Conservation (phyloP, 2,888 invertebrate species). For the Amitus sp. region DNA sequence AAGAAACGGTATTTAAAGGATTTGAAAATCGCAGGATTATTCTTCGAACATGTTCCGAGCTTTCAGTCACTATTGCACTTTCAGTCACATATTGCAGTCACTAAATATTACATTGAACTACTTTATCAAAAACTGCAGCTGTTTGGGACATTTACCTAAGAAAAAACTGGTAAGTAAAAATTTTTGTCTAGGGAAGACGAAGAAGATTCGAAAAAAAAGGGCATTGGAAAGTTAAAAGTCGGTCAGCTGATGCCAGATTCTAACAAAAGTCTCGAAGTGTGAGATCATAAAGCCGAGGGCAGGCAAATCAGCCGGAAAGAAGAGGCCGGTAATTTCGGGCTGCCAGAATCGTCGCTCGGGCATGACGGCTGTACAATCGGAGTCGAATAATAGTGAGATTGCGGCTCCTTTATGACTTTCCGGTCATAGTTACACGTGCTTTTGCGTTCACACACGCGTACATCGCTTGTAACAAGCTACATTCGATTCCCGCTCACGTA, state of each 20-base stretch:
- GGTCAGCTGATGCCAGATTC: background rate
- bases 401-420: slow-evolving; percentile 21
- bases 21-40: background rate
- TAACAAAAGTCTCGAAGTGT: background rate
- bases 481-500: slow-evolving; percentile 19
- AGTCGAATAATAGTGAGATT: slow-evolving; percentile 51
- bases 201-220: background rate
- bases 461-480: slow-evolving; percentile 8
- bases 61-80: too few relatives aligned
- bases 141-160: too few relatives aligned
- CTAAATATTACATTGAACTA: too few relatives aligned
- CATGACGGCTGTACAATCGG: slow-evolving; percentile 48
- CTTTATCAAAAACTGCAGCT: too few relatives aligned
- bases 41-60: too few relatives aligned
- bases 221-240: background rate
- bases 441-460: slow-evolving; percentile 3
- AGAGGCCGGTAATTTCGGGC: slow-evolving; percentile 11
- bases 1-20: background rate
- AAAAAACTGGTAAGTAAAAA: too few relatives aligned
- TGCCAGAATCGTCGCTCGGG: slow-evolving; percentile 53
- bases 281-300: background rate
- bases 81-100: too few relatives aligned
- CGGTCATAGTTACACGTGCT: slow-evolving; percentile 1
- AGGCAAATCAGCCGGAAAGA: background rate
- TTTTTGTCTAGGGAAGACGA: too few relatives aligned